Conservation (phyloP, 2,888 invertebrate species). For the Apomyelois bistriatella region DNA sequence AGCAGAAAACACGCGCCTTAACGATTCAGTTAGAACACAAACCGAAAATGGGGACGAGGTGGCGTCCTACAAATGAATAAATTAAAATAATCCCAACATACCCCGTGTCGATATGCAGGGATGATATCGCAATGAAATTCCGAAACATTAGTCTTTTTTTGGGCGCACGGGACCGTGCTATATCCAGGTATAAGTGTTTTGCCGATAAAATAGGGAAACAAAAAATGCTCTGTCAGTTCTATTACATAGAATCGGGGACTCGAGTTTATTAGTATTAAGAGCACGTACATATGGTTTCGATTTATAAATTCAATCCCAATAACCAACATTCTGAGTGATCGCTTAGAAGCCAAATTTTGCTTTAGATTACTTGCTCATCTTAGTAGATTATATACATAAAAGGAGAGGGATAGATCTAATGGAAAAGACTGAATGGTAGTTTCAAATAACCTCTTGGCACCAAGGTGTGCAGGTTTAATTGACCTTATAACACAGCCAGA, state of each 20-base stretch:
- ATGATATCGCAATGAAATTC: conserved; percentile 4
- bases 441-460: too few relatives aligned
- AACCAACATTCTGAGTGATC: background rate
- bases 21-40: conserved; percentile 31
- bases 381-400: too few relatives aligned
- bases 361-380: too few relatives aligned
- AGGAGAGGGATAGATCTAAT: too few relatives aligned
- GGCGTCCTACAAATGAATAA: conserved; percentile 32
- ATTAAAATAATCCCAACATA: conserved; percentile 35
- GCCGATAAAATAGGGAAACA: conserved; percentile 1
- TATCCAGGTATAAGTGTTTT: conserved; percentile 5
- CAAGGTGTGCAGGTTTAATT: too few relatives aligned
- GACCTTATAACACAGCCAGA: too few relatives aligned
- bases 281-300: background rate
- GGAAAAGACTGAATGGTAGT: too few relatives aligned
- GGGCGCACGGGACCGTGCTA: background rate
- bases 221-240: background rate
- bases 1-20: too few relatives aligned
- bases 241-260: background rate
- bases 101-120: conserved; percentile 22
- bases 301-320: background rate
- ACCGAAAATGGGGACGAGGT: conserved; percentile 34
- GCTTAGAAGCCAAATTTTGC: background rate
- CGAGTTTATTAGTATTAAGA: background rate
- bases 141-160: conserved; percentile 6